These are phyloP conservation scores for Marronus borbonicus DNA, from an alignment of 2,888 invertebrate genomes.

Conservation along the genomic window DNA sequence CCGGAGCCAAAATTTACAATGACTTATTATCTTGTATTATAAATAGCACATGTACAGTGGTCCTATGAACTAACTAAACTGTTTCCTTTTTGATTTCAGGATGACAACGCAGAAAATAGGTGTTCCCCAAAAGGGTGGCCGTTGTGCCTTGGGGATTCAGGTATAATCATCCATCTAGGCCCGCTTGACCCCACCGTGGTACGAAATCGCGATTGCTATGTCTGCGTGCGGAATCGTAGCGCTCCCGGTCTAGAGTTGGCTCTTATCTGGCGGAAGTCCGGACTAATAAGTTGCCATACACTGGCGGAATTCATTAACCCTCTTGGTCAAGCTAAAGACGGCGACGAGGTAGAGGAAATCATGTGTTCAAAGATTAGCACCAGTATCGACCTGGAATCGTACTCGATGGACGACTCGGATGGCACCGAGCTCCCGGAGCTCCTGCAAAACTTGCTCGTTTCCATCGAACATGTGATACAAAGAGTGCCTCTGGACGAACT, in stretches of 20 bases:
- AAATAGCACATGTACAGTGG: background rate
- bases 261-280: conserved; percentile 65
- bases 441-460: conserved; percentile 78
- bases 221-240: conserved; percentile 72
- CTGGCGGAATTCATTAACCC: conserved; percentile 64
- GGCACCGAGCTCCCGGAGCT: conserved; percentile 76
- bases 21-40: too few species aligned
- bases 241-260: conserved; percentile 64
- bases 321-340: conserved; percentile 47
- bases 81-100: conserved; percentile 69
- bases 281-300: conserved; percentile 64
- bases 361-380: conserved; percentile 67
- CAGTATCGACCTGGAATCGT: conserved; percentile 65
- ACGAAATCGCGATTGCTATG: conserved; percentile 77
- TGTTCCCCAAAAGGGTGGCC: conserved; percentile 78
- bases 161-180: conserved; percentile 77
- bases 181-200: conserved; percentile 76
- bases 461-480: conserved; percentile 80
- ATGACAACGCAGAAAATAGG: conserved; percentile 70
- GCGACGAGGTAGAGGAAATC: conserved; percentile 59
- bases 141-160: conserved; percentile 75
- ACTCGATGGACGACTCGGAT: conserved; percentile 61
- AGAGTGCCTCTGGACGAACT: conserved; percentile 79
- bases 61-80: background rate
- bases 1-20: too few species aligned